phyloP scores from a whole-genome alignment of 2,113 vertebrate genomes.

The Podiceps cristatus region DNA sequence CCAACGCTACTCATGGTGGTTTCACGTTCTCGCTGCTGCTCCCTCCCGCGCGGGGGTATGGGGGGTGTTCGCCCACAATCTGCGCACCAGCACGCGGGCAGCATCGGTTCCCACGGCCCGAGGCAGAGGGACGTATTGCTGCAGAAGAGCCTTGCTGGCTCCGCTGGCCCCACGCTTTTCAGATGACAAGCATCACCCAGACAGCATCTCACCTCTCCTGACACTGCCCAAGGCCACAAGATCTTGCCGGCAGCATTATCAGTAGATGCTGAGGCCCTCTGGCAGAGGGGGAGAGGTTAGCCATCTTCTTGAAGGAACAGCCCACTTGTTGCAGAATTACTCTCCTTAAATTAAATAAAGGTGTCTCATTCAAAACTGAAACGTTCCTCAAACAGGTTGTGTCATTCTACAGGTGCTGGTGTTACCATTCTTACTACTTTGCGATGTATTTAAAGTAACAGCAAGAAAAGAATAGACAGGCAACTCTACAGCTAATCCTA shows the following conservation, averaged over 20 bases:
- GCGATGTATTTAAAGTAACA: not conserved
- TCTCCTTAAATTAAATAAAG: not conserved
- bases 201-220: not conserved
- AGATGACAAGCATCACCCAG: not conserved
- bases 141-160: not conserved
- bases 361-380: not conserved
- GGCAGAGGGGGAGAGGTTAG: not conserved
- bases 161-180: not conserved
- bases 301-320: not conserved
- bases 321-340: not conserved
- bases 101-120: rapidly evolving
- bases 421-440: not conserved
- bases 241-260: not conserved
- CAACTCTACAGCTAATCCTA: not conserved
- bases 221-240: not conserved
- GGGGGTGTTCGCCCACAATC: not conserved
- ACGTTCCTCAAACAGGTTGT: not conserved
- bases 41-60: rapidly evolving
- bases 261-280: not conserved
- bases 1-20: not conserved
- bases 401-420: not conserved
- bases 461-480: not conserved
- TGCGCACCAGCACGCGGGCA: not conserved
- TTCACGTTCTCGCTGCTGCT: not conserved
- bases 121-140: not conserved